These are phyloP conservation scores for Seriola quinqueradiata DNA, from an alignment of 2,113 vertebrate genomes.

Conservation along the genomic window DNA sequence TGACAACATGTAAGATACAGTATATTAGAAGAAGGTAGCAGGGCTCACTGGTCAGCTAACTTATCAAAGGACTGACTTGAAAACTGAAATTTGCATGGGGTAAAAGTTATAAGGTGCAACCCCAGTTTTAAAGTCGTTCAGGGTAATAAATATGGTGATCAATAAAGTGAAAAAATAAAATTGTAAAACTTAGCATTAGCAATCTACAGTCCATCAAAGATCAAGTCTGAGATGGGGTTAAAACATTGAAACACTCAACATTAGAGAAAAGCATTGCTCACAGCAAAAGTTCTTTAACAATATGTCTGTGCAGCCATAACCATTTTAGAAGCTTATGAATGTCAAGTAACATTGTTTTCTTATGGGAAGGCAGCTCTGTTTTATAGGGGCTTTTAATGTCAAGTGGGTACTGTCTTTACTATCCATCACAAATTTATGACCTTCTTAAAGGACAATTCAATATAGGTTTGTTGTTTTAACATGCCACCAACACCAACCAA, in stretches of 20 bases:
- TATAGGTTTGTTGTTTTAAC: background rate
- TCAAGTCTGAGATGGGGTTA: background rate
- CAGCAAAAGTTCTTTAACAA: background rate
- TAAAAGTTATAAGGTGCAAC: background rate
- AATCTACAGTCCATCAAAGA: constrained; percentile 4
- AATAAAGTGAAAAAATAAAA: background rate
- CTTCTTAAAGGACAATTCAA: background rate
- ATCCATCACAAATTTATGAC: background rate
- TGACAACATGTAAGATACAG: background rate
- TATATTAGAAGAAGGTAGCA: background rate
- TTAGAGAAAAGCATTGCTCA: background rate
- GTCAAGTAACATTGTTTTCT: constrained; percentile 14
- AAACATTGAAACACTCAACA: background rate
- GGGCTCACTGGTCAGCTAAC: constrained; percentile 27
- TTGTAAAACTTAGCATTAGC: background rate
- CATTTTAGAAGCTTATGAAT: constrained; percentile 26
- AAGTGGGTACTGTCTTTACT: background rate
- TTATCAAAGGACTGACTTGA: background rate
- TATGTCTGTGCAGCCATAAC: background rate
- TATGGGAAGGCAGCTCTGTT: background rate
- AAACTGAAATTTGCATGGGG: background rate
- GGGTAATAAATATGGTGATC: background rate
- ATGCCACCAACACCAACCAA: background rate
- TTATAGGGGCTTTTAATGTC: background rate
- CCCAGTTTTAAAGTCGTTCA: background rate